phyloP scores from a whole-genome alignment of 2,797 vertebrate species.

The Clarias platycephalus region DNA sequence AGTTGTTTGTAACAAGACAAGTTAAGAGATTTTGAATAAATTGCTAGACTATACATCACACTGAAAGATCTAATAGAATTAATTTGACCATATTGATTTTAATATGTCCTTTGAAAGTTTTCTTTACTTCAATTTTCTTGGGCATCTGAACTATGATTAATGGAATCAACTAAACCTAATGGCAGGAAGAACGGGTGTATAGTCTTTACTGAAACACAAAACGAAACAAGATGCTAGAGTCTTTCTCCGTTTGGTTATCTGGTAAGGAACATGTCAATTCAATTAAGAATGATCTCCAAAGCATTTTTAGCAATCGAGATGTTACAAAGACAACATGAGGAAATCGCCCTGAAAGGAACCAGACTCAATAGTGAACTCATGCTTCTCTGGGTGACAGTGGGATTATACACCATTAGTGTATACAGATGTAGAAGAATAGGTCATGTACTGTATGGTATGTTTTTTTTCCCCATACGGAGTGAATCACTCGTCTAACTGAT shows the following conservation, averaged over 20 bases:
- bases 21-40: slow-evolving; percentile 6
- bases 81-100: slow-evolving; percentile 17
- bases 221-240: no score
- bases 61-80: background rate
- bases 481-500: slow-evolving; percentile 39
- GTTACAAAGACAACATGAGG: background rate
- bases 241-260: background rate
- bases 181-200: background rate
- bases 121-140: background rate
- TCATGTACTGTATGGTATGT: slow-evolving; percentile 25
- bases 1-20: background rate
- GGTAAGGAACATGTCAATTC: background rate
- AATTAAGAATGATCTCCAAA: background rate
- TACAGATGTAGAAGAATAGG: slow-evolving; percentile 2
- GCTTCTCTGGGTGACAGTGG: background rate
- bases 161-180: background rate
- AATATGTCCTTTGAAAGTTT: background rate
- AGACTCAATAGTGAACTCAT: background rate
- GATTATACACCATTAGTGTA: slow-evolving; percentile 1
- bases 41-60: background rate
- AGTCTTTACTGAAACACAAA: background rate
- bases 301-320: no score
- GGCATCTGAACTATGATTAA: slow-evolving; percentile 2
- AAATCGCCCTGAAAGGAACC: background rate
- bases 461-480: slow-evolving; percentile 27